Evolutionary conservation across 2,113 vertebrate species (phyloP), one percentile per base, ranked within the genome.

Genomic region (Vulpes vulpes): DNA sequence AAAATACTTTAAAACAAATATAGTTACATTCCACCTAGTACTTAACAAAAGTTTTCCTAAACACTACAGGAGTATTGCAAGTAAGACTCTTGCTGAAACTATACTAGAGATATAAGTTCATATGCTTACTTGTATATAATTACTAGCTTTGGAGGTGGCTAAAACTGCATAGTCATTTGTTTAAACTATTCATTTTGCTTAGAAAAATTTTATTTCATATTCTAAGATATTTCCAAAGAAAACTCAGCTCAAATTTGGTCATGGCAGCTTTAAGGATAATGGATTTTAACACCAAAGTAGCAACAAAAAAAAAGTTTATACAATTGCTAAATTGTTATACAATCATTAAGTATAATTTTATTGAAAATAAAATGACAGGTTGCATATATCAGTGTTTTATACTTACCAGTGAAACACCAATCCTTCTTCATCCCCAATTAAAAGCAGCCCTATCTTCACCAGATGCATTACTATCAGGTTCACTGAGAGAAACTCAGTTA

Each of bases 1-100:
- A 87, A 67, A 92, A 57, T 64, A 83, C 86, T 94, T 89, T 94
- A 53, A 65, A 92, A 92, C 23, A 94, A 92, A 91, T 55, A 1
- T 9, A 82, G 27, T 35, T 67, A 25, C 32, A 59, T 62, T 17
- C 8, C 23, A 79, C 57, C 27, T n/a, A 22, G 11, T 78, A 8
- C 57, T 87, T 89, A 94, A 65, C 30, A 84, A 92, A 92, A 51
- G 7, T 53, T 87, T 38, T 89, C 32, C 64, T 84, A 92, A 96
- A 86, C 89, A n/a, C 20, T 86, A 59, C 11, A 92, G n/a, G 88
- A 51, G 5, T 81, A 19, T 55, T 94, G 25, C 11, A 87, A 55
- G 27, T 43, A 73, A 15, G 23, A 19, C 9, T 95, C 53, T 81
- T 90, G 5, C 43, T n/a, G 89, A 89, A 23, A 73, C 4, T 11